Conservation (phyloP, 1,140 invertebrate genomes). For the Diploscapter pachys region DNA sequence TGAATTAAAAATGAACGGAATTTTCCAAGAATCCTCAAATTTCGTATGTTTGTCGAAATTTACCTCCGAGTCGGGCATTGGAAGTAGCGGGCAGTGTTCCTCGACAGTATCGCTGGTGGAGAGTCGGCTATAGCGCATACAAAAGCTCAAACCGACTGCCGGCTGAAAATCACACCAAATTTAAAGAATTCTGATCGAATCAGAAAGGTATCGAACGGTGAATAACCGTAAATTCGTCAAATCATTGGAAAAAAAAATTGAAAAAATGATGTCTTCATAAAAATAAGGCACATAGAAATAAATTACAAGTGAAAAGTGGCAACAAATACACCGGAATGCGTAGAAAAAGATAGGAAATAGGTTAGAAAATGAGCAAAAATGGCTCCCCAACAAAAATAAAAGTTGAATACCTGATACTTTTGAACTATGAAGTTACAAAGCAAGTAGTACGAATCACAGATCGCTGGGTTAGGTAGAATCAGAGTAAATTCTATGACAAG, state of each 20-base stretch:
- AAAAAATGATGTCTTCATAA: neutral
- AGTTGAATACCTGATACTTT: too few relatives aligned
- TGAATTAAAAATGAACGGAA: neutral
- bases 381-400: too few relatives aligned
- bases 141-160: constrained; percentile 1
- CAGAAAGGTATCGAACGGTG: neutral
- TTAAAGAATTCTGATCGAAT: neutral
- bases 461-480: too few relatives aligned
- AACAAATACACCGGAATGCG: neutral
- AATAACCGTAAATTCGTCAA: neutral
- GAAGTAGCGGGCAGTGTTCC: constrained; percentile 28
- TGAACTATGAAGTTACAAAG: too few relatives aligned
- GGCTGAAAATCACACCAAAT: constrained; percentile 1
- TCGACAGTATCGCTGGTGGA: constrained; percentile 30
- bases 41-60: neutral
- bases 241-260: neutral
- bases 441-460: too few relatives aligned
- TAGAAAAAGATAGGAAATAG: too few relatives aligned
- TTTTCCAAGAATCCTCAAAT: neutral
- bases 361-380: too few relatives aligned
- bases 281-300: neutral
- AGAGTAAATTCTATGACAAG: too few relatives aligned
- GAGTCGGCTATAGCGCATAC: constrained; percentile 34
- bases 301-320: constrained; percentile 1
- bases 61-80: constrained; percentile 33